Evolutionary conservation across 2,797 vertebrate species (phyloP).

Genomic region (Pterois miles): DNA sequence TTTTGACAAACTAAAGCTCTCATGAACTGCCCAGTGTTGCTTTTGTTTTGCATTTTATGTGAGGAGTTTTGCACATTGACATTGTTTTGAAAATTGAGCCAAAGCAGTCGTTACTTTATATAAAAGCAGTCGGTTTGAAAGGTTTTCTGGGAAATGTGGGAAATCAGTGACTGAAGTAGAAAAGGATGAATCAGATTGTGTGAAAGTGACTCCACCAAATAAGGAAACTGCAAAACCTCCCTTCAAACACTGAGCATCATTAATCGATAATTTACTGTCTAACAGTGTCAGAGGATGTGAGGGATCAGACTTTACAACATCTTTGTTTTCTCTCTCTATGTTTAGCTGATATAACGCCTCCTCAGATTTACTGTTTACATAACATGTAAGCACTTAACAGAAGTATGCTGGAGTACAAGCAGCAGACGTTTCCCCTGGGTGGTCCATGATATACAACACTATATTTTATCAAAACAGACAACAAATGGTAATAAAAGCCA

Average conservation of each 20-base stretch:
- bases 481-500: constrained; percentile 12
- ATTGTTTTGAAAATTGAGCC: not conserved
- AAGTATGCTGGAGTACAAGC: not conserved
- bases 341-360: not conserved
- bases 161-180: not conserved
- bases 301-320: not conserved
- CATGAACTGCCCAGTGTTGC: not conserved
- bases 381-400: not conserved
- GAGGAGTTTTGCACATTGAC: not conserved
- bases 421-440: constrained; percentile 15
- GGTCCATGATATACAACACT: constrained; percentile 19
- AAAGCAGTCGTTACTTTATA: not conserved
- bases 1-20: not conserved
- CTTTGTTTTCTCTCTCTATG: not conserved
- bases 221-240: not conserved
- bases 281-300: not conserved
- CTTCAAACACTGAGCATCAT: not conserved
- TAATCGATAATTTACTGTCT: constrained; percentile 1
- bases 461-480: constrained; percentile 15
- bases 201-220: constrained; percentile 8
- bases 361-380: constrained; percentile 33
- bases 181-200: not conserved
- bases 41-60: not conserved
- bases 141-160: constrained; percentile 14
- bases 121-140: not conserved